phyloP scores from a whole-genome alignment of 1,140 invertebrate species.

The Daktulosphaira vitifoliae region DNA sequence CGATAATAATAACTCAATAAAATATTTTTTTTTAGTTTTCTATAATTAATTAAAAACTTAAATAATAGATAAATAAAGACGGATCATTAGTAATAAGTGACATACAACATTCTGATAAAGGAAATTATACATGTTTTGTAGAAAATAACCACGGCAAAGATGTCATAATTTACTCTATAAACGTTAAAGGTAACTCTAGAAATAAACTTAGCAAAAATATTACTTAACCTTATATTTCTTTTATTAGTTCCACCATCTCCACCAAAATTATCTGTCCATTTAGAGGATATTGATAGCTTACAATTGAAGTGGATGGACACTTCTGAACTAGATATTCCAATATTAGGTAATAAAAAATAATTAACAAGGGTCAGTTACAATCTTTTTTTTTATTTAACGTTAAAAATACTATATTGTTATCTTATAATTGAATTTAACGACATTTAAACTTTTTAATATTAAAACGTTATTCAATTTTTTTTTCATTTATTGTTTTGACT shows the following conservation, averaged over 20 bases:
- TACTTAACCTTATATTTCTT: no score
- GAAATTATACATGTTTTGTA: conserved; percentile 83
- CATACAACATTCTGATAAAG: conserved; percentile 66
- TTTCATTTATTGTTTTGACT: no score
- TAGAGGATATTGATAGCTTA: conserved; percentile 58
- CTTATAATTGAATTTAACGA: no score
- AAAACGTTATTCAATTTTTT: no score
- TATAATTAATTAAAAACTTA: no score
- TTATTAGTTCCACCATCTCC: conserved; percentile 55
- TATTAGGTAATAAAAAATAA: conserved; percentile 46
- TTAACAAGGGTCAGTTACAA: neutral
- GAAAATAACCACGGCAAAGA: conserved; percentile 76
- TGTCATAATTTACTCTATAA: conserved; percentile 65
- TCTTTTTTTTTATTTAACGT: conserved; percentile 19
- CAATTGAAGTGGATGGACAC: conserved; percentile 61
- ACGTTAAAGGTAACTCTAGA: conserved; percentile 52
- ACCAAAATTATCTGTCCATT: conserved; percentile 57
- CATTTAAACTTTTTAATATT: no score
- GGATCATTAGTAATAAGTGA: conserved; percentile 49
- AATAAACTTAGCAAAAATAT: no score
- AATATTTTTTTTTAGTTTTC: no score
- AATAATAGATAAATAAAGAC: conserved; percentile 40
- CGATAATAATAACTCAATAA: no score
- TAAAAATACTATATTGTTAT: no score
- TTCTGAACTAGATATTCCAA: conserved; percentile 60